Percentiles rank a stretch among this genome's conserved stretches.
These are phyloP conservation scores for Halcyon smyrnensis DNA, from an alignment of 2,797 vertebrate genomes.

Conservation along the genomic window DNA sequence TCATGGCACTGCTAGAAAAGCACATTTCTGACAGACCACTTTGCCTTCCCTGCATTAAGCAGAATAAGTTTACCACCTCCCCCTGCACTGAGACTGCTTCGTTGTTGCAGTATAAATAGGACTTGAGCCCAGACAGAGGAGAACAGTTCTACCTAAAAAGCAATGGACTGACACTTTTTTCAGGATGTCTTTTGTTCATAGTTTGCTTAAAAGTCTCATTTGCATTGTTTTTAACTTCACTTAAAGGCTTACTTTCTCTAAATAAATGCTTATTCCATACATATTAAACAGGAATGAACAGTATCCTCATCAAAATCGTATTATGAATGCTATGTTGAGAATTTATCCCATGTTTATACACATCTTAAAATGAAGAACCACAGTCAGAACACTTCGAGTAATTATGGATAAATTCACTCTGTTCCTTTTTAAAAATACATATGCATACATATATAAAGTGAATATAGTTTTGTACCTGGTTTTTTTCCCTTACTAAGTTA, in stretches of 20 bases:
- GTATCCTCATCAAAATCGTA: slow-evolving; percentile 48
- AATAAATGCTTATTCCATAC: slow-evolving; percentile 60
- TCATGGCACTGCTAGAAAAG: not conserved
- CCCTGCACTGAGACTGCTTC: not conserved
- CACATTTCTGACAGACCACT: not conserved
- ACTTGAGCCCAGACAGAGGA: not conserved
- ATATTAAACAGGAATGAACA: slow-evolving; percentile 55
- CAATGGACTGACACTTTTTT: not conserved
- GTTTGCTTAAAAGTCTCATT: slow-evolving; percentile 7
- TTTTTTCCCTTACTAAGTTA: not conserved
- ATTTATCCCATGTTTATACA: slow-evolving; percentile 34
- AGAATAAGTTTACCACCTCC: not conserved
- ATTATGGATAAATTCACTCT: not conserved
- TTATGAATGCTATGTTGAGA: slow-evolving; percentile 12
- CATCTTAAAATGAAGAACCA: slow-evolving; percentile 44
- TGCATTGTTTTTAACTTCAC: slow-evolving; percentile 25
- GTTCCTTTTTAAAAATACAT: not conserved
- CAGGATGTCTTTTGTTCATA: not conserved
- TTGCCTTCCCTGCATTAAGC: not conserved
- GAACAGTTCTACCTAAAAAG: not conserved
- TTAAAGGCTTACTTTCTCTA: slow-evolving; percentile 22
- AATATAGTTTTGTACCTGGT: not conserved
- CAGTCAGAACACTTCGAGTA: not conserved
- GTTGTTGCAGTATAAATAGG: not conserved
- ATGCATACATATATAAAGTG: not conserved